These are phyloP conservation scores for Brachionus sp. DNA, from an alignment of 1,140 invertebrate genomes.

Conservation along the genomic window DNA sequence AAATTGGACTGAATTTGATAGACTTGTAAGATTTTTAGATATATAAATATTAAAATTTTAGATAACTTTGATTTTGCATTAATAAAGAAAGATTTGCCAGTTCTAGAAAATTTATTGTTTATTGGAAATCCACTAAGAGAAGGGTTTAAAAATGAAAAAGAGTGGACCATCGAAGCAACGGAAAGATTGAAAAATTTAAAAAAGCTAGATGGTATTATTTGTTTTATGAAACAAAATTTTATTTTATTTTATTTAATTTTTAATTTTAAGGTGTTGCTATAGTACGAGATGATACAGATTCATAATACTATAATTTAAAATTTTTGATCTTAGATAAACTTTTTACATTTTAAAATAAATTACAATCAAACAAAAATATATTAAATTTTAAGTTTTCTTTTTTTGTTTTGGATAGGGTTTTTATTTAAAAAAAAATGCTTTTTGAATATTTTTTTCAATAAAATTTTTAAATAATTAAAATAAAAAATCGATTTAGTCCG, in stretches of 20 bases:
- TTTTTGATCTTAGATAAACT: background rate
- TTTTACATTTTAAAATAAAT: background rate
- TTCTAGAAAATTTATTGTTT: constrained; percentile 71
- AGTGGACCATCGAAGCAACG: constrained; percentile 70
- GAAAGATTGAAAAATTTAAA: constrained; percentile 74
- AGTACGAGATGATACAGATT: background rate
- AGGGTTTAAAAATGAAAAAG: constrained; percentile 66
- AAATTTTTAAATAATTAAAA: background rate
- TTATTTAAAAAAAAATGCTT: background rate
- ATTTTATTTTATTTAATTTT: background rate
- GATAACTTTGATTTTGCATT: background rate
- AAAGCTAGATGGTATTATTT: constrained; percentile 73
- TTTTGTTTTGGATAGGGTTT: background rate
- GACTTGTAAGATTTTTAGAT: constrained; percentile 61
- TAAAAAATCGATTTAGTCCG: background rate
- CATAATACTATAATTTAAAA: background rate
- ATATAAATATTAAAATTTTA: background rate
- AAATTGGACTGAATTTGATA: constrained; percentile 77
- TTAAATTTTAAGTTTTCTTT: background rate
- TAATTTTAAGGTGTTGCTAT: background rate
- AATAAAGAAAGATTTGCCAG: constrained; percentile 52
- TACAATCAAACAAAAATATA: no score
- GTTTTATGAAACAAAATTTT: background rate
- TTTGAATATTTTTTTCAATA: background rate
- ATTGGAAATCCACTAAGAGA: constrained; percentile 79